phyloP scores from a whole-genome alignment of 2,113 vertebrate genomes.

The Ailurus styani region DNA sequence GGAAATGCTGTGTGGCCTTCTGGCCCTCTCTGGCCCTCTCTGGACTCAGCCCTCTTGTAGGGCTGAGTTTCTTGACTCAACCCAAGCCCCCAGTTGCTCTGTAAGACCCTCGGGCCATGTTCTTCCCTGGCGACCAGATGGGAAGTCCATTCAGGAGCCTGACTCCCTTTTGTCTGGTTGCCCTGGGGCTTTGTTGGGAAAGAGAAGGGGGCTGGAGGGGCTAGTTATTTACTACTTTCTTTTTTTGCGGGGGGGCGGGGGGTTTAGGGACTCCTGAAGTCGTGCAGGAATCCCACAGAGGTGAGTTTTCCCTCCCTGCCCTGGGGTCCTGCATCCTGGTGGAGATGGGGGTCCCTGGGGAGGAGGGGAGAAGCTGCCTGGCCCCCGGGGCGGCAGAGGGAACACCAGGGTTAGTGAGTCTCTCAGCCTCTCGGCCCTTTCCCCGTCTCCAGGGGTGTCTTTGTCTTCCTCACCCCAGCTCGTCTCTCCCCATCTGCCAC shows the following conservation, averaged over 20 bases:
- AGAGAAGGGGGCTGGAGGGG: not conserved
- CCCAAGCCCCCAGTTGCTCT: not conserved
- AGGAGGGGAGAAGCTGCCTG: not conserved
- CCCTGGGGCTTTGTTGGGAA: not conserved
- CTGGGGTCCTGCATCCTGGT: not conserved
- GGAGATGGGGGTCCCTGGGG: not conserved
- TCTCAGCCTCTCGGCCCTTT: not conserved
- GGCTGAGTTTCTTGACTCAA: not conserved
- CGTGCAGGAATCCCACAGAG: conserved; percentile 82
- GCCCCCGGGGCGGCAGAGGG: not conserved
- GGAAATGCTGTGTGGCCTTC: not conserved
- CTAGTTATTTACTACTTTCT: not conserved
- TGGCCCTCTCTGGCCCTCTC: not conserved
- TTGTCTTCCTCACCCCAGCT: not conserved
- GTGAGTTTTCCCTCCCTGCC: conserved; percentile 76
- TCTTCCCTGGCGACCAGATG: not conserved
- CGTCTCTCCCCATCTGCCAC: conserved; percentile 9
- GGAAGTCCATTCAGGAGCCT: not conserved
- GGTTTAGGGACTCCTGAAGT: conserved; percentile 83
- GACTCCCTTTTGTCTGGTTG: not conserved
- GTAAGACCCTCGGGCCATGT: not conserved
- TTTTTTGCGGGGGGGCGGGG: not conserved
- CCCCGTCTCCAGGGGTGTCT: not conserved
- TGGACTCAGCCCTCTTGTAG: not conserved
- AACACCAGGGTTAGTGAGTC: not conserved